Conservation (phyloP, 2,888 invertebrate species). For the Apoderus coryli region DNA sequence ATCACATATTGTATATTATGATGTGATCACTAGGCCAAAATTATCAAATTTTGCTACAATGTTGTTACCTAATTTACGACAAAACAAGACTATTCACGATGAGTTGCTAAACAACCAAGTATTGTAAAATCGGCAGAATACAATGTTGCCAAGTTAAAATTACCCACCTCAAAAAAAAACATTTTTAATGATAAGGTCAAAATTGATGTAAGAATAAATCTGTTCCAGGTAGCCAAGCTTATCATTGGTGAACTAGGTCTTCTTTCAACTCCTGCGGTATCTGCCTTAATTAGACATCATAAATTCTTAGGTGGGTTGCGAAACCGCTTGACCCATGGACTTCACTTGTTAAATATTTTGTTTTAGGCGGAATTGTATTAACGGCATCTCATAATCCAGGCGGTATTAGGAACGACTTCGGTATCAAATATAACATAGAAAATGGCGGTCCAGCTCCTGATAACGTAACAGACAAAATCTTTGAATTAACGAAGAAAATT, state of each 20-base stretch:
- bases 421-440: conserved; percentile 95
- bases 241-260: conserved; percentile 90
- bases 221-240: conserved; percentile 60
- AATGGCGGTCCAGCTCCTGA: conserved; percentile 98
- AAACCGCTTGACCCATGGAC: no score
- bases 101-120: no score
- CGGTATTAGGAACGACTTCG: conserved; percentile 93
- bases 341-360: conserved; percentile 3
- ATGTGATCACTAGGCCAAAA: no score
- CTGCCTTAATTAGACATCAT: conserved; percentile 80
- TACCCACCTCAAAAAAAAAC: no score
- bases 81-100: no score
- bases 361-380: conserved; percentile 81
- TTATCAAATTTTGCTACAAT: no score
- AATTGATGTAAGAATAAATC: no score
- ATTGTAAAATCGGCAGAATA: no score
- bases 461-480: conserved; percentile 75
- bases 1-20: no score
- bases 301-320: conserved; percentile 58
- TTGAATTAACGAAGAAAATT: conserved; percentile 63
- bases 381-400: conserved; percentile 99
- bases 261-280: conserved; percentile 94
- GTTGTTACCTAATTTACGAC: no score
- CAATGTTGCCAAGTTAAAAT: no score
- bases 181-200: no score